Evolutionary conservation across 2,113 vertebrate genomes (phyloP), one percentile per base, ranked within the genome.

Genomic region (Symphodus melops): DNA sequence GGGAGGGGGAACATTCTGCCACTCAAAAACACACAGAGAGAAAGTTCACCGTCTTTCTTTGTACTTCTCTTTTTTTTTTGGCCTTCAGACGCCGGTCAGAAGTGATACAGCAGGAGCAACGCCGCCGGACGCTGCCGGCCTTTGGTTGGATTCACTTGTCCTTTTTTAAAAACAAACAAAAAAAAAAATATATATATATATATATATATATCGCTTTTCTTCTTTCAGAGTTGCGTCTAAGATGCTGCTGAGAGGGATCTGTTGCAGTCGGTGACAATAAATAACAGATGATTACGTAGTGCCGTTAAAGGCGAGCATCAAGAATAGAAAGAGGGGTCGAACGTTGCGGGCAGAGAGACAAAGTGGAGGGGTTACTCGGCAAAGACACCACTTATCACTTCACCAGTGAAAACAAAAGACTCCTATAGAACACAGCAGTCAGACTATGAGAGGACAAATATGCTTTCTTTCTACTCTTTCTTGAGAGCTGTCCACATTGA

Each of bases 1-100:
- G 78, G 86, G 86, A 89, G 79, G 82, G 83, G 69, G 75, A 81
- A 86, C 71, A 64, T 84, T 88, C 87, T 87, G 88, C 88, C 92
- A 92, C 85, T 94, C 91, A 91, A 86, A 88, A 81, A 67, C 70
- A 68, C 53, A 79, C 52, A 65, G 77, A 67, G 79, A 66, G 63
- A 77, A 88, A 85, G 91, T 90, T 91, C 83, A 71, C 69, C 84
- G 87, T 74, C 86, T 81, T 42, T 77, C 36, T 23, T 68, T 84
- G 79, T 80, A 76, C 85, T 85, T 77, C 62, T 54, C 52, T 79
- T 84, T 79, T 84, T 87, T 88, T 74, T 88, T 76, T 16, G 23
- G 39, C 75, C 81, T 70, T 81, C 82, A 86, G 69, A 79, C 51
- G 37, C 19, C 16, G 62, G 64, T 86, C 76, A 82, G 79, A 54